Percentiles rank a stretch among this genome's conserved stretches.
These are phyloP conservation scores for Apostichopus leukothele DNA, from an alignment of 53 echinoderm and acorn worm species.

Conservation along the genomic window DNA sequence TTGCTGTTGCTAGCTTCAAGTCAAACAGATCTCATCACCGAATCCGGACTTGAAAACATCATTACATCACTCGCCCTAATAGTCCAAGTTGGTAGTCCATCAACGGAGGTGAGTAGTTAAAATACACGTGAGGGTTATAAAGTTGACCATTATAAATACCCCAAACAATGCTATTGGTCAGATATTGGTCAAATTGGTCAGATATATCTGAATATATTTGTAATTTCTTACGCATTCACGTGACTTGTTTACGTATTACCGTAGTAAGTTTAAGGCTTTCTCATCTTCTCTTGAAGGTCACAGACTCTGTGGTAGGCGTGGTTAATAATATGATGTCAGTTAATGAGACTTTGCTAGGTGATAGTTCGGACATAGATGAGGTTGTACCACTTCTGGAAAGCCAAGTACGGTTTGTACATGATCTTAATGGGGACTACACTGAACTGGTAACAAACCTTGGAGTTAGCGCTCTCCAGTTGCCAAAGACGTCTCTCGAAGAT, in stretches of 20 bases:
- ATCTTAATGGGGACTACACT: not conserved
- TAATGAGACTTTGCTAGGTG: not conserved
- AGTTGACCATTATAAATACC: too few relatives aligned
- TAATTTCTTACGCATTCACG: too few relatives aligned
- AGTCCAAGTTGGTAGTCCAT: conserved; percentile 26
- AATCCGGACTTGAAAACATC: conserved; percentile 14
- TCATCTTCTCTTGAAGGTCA: not conserved
- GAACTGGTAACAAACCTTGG: not conserved
- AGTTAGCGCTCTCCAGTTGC: conserved; percentile 9
- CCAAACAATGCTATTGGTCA: too few relatives aligned
- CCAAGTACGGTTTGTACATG: not conserved
- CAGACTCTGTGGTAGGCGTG: conserved; percentile 33
- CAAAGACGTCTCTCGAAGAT: not conserved
- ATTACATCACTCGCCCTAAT: conserved; percentile 6
- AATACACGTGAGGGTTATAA: too few relatives aligned
- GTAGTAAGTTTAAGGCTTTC: too few relatives aligned
- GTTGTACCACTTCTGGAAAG: conserved; percentile 6
- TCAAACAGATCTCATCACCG: conserved; percentile 1
- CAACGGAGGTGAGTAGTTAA: not conserved
- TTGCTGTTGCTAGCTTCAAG: conserved; percentile 16
- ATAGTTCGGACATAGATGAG: not conserved
- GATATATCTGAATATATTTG: too few relatives aligned
- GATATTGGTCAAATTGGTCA: too few relatives aligned
- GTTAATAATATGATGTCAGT: conserved; percentile 20
- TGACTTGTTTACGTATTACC: too few relatives aligned